Evolutionary conservation across 2,113 vertebrate species (phyloP).

Genomic region (Phrynosoma blainvillii): DNA sequence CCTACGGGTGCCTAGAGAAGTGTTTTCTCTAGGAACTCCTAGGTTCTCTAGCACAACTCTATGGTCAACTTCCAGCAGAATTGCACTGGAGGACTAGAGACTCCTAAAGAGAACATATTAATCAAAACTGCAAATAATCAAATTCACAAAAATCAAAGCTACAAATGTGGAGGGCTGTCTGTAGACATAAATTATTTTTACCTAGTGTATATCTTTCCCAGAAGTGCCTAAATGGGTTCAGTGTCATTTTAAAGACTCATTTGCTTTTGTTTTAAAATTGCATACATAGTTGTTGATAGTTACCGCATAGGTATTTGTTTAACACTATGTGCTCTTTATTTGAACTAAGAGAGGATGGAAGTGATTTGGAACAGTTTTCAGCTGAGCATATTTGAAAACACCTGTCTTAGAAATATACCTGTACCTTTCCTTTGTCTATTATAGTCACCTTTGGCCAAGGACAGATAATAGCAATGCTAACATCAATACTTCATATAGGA

Average conservation of each 20-base stretch:
- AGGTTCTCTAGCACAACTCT: too few species aligned
- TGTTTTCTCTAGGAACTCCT: too few species aligned
- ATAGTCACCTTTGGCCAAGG: background rate
- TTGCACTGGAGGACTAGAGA: too few species aligned
- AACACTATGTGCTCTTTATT: background rate
- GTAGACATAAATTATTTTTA: slow-evolving; percentile 66
- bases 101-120: too few species aligned
- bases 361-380: background rate
- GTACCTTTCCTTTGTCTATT: background rate
- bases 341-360: background rate
- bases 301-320: slow-evolving; percentile 30
- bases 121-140: too few species aligned
- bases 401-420: background rate
- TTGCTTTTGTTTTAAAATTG: slow-evolving; percentile 18
- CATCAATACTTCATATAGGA: background rate
- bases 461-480: background rate
- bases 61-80: too few species aligned
- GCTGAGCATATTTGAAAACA: background rate
- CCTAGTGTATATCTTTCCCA: slow-evolving; percentile 49
- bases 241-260: background rate
- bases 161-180: too few species aligned
- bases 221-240: slow-evolving; percentile 46
- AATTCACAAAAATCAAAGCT: too few species aligned
- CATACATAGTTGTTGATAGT: slow-evolving; percentile 6
- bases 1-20: too few species aligned